A percentile compares a stretch with the other conserved stretches of the same genome.
Conservation (phyloP, 2,888 invertebrate species). For the Odontocerum albicorne region DNA sequence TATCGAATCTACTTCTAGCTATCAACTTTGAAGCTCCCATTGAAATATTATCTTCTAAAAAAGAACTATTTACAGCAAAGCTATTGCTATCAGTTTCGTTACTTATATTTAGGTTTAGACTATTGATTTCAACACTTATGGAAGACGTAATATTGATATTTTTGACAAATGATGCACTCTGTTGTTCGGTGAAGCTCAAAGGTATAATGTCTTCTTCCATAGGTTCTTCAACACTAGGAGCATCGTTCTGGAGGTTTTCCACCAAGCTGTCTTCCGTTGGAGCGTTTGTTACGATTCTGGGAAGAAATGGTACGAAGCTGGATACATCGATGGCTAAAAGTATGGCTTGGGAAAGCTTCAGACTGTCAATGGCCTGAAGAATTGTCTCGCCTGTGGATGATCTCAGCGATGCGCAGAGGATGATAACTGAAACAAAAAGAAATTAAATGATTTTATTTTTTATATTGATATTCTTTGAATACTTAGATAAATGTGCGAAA, state of each 20-base stretch:
- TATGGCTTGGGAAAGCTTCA: constrained; percentile 47
- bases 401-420: constrained; percentile 55
- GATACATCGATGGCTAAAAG: constrained; percentile 51
- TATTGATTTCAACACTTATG: constrained; percentile 4
- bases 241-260: constrained; percentile 19
- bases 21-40: too few relatives aligned
- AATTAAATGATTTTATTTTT: too few relatives aligned
- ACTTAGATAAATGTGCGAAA: too few relatives aligned
- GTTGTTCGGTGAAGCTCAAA: neutral
- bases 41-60: too few relatives aligned
- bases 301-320: constrained; percentile 45
- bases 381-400: constrained; percentile 45
- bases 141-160: constrained; percentile 10
- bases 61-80: too few relatives aligned
- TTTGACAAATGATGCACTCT: neutral
- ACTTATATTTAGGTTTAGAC: neutral
- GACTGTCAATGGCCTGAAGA: constrained; percentile 47
- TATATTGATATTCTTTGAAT: too few relatives aligned
- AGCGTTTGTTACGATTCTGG: constrained; percentile 11
- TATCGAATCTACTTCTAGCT: too few relatives aligned
- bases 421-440: constrained; percentile 47
- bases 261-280: constrained; percentile 14
- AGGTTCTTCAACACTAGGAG: neutral
- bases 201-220: too few relatives aligned
- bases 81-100: too few relatives aligned